Evolutionary conservation across 2,888 invertebrate genomes (phyloP).

Genomic region (Sphaerolaimus hirsutus): DNA sequence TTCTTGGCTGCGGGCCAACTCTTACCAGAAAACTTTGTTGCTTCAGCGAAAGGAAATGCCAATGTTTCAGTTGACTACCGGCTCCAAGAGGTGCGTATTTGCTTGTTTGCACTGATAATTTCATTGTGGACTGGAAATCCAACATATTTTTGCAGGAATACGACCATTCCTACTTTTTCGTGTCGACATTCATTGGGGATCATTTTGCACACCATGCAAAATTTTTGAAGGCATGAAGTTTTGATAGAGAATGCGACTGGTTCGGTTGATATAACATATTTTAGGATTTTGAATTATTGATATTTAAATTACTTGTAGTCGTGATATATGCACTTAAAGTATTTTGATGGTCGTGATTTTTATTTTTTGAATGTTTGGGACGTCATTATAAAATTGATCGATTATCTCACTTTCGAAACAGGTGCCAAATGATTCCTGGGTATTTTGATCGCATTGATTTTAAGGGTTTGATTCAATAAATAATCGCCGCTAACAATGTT

Average conservation of each 20-base stretch:
- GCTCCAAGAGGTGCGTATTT: conserved; percentile 23
- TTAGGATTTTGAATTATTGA: background rate
- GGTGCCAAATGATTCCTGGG: no score
- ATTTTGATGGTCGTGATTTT: background rate
- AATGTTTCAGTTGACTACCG: conserved; percentile 18
- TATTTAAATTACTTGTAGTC: background rate
- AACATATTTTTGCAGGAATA: conserved; percentile 48
- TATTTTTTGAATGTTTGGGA: no score
- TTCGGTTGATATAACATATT: background rate
- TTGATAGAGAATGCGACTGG: background rate
- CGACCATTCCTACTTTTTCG: conserved; percentile 81
- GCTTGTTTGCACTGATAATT: background rate
- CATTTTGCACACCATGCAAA: conserved; percentile 70
- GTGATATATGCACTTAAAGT: background rate
- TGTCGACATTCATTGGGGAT: conserved; percentile 67
- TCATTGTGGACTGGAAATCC: no score
- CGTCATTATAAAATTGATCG: no score
- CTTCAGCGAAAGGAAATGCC: conserved; percentile 44
- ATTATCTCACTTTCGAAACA: no score
- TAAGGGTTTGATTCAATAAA: no score
- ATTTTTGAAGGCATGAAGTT: conserved; percentile 32
- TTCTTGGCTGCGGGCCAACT: conserved; percentile 10
- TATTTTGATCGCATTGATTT: no score
- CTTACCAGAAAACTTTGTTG: conserved; percentile 53
- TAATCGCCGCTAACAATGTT: no score